Evolutionary conservation across 2,888 invertebrate genomes (phyloP), one percentile per base, ranked within the genome.

Genomic region (Rhingia campestris): DNA sequence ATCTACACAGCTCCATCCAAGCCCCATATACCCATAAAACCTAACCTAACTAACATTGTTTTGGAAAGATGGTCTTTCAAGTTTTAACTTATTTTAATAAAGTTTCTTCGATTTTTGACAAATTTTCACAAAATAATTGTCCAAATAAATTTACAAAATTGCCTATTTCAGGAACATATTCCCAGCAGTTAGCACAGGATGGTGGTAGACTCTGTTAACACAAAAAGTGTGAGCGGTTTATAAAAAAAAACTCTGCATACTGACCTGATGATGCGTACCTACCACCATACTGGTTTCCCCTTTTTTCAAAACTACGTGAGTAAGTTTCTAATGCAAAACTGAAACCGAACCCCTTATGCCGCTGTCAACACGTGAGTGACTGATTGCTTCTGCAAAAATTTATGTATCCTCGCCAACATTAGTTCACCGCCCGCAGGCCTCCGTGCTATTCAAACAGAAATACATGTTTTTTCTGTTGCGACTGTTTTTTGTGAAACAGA

Each of bases 361-460:
- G 30, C 49, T 32, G 49, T 49, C 49, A 49, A 49, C 49, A 49
- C 49, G 10, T 30, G 49, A 49, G 30, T 49, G 49, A 49, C 49
- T 49, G 49, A 49, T 49, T 49, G 49, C 49, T 49, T 49, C 49
- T 49, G 49, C 49, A 32, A 49, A 32, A 49, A 49, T 49, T 49
- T 49, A 30, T 49, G 49, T 49, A 49, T 49, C 22, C 49, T 49
- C 49, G 49, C 22, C 49, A 49, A 49, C 49, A 49, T 49, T 49
- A 49, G 49, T 9, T 49, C 49, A 49, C 49, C 49, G 49, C 49
- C 49, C 30, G 49, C 49, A 49, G 49, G 10, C 30, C 49, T 32
- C 49, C 4, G 49, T 30, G 49, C 22, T 30, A 49, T 30, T 49
- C 22, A 30, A 49, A 30, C 9, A 22, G 4, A 7, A 14, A 6